These are phyloP conservation scores for Macrobrachium nipponense DNA, from an alignment of 1,140 invertebrate genomes.

Conservation along the genomic window DNA sequence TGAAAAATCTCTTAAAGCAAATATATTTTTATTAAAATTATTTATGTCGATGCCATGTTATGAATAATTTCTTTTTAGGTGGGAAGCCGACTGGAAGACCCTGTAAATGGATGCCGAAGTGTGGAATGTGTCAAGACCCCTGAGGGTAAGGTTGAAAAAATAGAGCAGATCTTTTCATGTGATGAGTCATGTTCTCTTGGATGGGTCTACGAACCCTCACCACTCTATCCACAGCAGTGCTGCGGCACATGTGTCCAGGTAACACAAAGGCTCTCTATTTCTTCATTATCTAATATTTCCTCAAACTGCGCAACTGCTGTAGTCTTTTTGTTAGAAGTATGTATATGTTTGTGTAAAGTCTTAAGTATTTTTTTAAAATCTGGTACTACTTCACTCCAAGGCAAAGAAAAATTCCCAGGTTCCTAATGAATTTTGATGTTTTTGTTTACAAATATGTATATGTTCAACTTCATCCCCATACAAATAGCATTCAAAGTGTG, in stretches of 20 bases:
- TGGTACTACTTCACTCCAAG: too few species aligned
- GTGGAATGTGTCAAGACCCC: conserved; percentile 51
- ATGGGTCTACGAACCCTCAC: conserved; percentile 59
- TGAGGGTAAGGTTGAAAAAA: conserved; percentile 55
- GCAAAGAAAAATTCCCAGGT: too few species aligned
- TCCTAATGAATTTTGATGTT: too few species aligned
- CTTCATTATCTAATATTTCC: neutral
- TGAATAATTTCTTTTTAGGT: conserved; percentile 21
- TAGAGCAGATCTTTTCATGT: conserved; percentile 60
- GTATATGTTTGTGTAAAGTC: too few species aligned
- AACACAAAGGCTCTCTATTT: neutral
- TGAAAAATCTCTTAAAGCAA: too few species aligned
- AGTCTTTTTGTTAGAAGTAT: too few species aligned
- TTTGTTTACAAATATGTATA: too few species aligned
- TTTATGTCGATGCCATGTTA: neutral
- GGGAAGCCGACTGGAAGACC: conserved; percentile 42
- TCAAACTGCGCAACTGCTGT: too few species aligned
- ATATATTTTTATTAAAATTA: too few species aligned
- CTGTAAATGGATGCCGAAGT: conserved; percentile 59
- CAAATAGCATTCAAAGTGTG: too few species aligned
- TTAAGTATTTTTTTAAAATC: too few species aligned
- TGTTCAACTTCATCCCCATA: too few species aligned
- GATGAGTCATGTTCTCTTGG: conserved; percentile 55
- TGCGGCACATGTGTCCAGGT: conserved; percentile 63
- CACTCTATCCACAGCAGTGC: conserved; percentile 57